Conservation (phyloP, 2,113 vertebrate genomes). For the Ailurus styani region DNA sequence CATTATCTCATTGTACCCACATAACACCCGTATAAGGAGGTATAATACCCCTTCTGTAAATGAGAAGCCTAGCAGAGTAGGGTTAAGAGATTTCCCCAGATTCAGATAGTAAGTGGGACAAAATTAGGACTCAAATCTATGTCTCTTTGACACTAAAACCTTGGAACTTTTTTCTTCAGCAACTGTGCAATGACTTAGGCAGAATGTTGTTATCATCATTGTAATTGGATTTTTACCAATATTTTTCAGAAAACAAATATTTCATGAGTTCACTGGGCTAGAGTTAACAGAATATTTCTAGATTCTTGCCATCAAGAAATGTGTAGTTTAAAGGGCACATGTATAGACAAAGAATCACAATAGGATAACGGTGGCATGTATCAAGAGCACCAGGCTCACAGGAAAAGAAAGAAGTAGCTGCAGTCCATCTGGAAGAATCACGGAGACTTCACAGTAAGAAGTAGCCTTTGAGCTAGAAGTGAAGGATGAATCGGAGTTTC, state of each 20-base stretch:
- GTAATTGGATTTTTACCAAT: background rate
- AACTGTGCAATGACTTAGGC: background rate
- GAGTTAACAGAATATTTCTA: constrained; percentile 31
- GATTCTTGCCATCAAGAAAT: background rate
- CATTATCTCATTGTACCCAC: background rate
- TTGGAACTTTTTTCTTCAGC: background rate
- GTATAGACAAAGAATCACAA: background rate
- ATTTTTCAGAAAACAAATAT: background rate
- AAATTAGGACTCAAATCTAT: background rate
- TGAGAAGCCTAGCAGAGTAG: background rate
- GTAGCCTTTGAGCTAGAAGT: background rate
- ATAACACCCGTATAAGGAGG: no score
- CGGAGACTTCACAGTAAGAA: background rate
- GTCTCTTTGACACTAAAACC: background rate
- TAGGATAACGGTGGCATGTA: background rate
- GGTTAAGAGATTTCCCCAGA: background rate
- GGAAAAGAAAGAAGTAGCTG: background rate
- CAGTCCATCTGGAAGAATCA: background rate
- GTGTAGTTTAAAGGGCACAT: background rate
- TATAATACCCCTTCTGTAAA: background rate
- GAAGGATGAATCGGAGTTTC: background rate
- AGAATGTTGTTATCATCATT: background rate
- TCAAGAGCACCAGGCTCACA: background rate
- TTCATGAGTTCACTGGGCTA: background rate
- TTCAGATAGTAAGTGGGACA: background rate